Conservation (phyloP, 2,888 invertebrate genomes). For the Thymelicus acteon region DNA sequence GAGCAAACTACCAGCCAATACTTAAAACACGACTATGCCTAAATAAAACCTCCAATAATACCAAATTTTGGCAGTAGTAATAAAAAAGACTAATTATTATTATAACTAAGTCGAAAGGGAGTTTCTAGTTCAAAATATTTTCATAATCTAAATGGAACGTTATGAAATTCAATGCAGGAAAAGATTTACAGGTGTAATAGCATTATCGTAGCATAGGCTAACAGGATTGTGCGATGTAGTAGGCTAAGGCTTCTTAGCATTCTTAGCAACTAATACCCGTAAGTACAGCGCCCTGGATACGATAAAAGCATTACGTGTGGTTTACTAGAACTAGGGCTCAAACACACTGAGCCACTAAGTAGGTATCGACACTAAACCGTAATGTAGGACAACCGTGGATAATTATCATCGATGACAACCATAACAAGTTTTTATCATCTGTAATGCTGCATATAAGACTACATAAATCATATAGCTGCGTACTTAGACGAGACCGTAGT, state of each 20-base stretch:
- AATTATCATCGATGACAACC: too few species aligned
- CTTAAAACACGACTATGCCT: too few species aligned
- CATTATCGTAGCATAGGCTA: slow-evolving; percentile 56
- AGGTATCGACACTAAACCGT: slow-evolving; percentile 30
- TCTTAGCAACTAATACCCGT: slow-evolving; percentile 71
- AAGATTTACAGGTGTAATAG: slow-evolving; percentile 50
- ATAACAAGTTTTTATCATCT: too few species aligned
- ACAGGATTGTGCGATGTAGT: slow-evolving; percentile 71
- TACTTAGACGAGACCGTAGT: too few species aligned
- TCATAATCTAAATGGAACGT: not conserved
- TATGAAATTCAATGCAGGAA: slow-evolving; percentile 43
- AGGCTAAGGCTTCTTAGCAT: slow-evolving; percentile 73
- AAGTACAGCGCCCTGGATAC: slow-evolving; percentile 74
- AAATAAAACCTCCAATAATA: too few species aligned
- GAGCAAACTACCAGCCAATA: too few species aligned
- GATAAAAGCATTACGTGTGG: slow-evolving; percentile 70
- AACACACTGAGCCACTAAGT: slow-evolving; percentile 34
- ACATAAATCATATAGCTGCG: too few species aligned
- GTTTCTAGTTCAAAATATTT: not conserved
- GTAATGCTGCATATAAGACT: too few species aligned
- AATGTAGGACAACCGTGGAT: slow-evolving; percentile 22
- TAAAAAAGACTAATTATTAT: too few species aligned
- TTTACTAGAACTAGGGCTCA: slow-evolving; percentile 39
- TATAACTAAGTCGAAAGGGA: too few species aligned
- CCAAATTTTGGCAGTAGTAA: too few species aligned